Percentiles rank a stretch among this genome's conserved stretches.
These are phyloP conservation scores for Myiagra hebetior DNA, from an alignment of 2,113 vertebrate genomes.

Conservation along the genomic window DNA sequence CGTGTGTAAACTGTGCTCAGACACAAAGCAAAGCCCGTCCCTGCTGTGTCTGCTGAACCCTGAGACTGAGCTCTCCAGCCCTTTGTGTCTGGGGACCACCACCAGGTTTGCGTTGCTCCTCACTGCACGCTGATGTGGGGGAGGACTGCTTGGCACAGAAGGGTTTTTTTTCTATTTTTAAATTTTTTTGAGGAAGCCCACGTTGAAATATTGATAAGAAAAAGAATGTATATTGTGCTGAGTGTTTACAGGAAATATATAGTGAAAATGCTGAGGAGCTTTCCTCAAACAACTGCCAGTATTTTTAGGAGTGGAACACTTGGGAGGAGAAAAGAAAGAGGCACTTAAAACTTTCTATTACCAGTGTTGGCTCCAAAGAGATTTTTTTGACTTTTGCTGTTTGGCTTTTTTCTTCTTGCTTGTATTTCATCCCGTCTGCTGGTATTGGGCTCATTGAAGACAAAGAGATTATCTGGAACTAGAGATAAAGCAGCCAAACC, in stretches of 20 bases:
- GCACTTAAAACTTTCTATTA: neutral
- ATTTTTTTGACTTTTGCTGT: slow-evolving; percentile 34
- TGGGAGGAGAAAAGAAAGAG: neutral
- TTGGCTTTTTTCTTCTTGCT: slow-evolving; percentile 12
- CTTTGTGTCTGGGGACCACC: rapidly evolving
- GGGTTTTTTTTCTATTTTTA: neutral
- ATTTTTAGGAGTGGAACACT: slow-evolving; percentile 33
- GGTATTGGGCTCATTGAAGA: neutral
- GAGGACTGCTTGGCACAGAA: neutral
- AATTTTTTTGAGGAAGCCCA: neutral
- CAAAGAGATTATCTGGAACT: neutral
- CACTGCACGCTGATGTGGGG: rapidly evolving
- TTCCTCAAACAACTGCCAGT: slow-evolving; percentile 34
- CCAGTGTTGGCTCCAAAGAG: slow-evolving; percentile 14
- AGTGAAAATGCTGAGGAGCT: slow-evolving; percentile 25
- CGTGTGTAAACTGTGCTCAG: neutral
- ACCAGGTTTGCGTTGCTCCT: neutral
- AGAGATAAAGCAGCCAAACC: neutral
- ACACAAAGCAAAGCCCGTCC: neutral
- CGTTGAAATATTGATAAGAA: neutral
- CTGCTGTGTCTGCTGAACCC: neutral
- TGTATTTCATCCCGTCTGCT: slow-evolving; percentile 36
- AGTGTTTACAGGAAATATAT: slow-evolving; percentile 36
- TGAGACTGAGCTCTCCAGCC: neutral
- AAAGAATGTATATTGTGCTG: neutral